phyloP scores from a whole-genome alignment of 2,888 invertebrate species.

The Leucoptera coffeella region DNA sequence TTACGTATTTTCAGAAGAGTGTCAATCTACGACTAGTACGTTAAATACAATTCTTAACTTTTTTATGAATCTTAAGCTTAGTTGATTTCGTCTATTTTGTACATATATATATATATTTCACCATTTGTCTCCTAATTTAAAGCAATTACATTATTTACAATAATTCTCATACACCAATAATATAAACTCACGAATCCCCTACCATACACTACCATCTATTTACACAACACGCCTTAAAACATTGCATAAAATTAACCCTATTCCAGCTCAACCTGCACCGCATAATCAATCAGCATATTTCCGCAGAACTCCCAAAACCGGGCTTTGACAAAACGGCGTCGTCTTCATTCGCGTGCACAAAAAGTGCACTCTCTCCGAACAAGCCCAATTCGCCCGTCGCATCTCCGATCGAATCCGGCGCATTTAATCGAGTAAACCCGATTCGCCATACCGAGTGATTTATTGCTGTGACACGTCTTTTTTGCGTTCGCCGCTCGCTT shows the following conservation, averaged over 20 bases:
- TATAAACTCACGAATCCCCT: not conserved
- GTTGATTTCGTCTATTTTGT: too few relatives aligned
- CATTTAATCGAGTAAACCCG: conserved; percentile 44
- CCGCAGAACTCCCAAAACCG: not conserved
- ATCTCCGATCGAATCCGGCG: conserved; percentile 29
- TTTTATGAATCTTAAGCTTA: too few relatives aligned
- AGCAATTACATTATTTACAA: not conserved
- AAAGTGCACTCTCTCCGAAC: conserved; percentile 37
- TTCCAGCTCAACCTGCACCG: too few relatives aligned
- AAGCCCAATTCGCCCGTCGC: conserved; percentile 28
- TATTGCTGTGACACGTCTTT: conserved; percentile 48
- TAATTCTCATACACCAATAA: not conserved
- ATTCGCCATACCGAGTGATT: conserved; percentile 38
- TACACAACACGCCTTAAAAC: too few relatives aligned
- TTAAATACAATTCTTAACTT: too few relatives aligned
- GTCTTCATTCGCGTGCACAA: conserved; percentile 6
- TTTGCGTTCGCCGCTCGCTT: conserved; percentile 28
- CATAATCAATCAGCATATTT: not conserved
- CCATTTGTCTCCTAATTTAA: too few relatives aligned
- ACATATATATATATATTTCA: too few relatives aligned
- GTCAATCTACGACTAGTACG: too few relatives aligned
- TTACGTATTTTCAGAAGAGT: too few relatives aligned
- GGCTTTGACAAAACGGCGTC: conserved; percentile 3
- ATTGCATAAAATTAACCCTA: too few relatives aligned
- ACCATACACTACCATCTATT: too few relatives aligned